Evolutionary conservation across 2,797 vertebrate species (phyloP), one percentile per base, ranked within the genome.

Genomic region (Taenioides sp.): DNA sequence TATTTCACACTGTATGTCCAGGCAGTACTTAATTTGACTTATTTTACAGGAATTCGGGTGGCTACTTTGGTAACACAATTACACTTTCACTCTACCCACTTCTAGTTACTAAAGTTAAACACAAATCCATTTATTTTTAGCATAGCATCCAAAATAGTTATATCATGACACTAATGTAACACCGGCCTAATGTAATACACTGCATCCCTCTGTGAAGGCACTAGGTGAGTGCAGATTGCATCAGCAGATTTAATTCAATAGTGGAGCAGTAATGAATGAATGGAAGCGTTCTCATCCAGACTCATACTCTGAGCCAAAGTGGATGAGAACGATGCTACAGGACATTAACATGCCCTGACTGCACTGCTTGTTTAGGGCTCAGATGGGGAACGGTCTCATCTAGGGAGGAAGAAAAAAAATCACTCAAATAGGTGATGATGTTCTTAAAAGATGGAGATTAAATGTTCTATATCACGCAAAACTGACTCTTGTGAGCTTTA

Each of bases 91-190:
- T 47, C 43, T 47, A 16, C 43, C 12, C 14, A 47, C 43, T 14
- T 43, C 40, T 12, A 40, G 40, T 12, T 1, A 43, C 11, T 16
- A 16, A 16, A 47, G 43, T 47, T 14, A 14, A 43, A 43, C 16
- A 47, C 43, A 59, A 18, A 16, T 62, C 3, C 28, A 65, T 12
- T 0, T 54, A 55, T 76, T 77, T 79, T 75, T 75, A 20, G 60
- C 60, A 12, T 1, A n/a, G 20, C 7, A 22, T 11, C 31, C 18
- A n/a, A 61, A 34, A 61, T 20, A 20, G 31, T n/a, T 6, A 11
- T 34, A n/a, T 10, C 18, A 37, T n/a, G 9, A 37, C 20, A 31
- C 60, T 25, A 0, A 34, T 7, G 34, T 37, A 37, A 37, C 34
- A 1, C 34, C 2, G 34, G 12, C 16, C 62, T 70, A 31, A 54